Evolutionary conservation across 2,888 invertebrate genomes (phyloP), one percentile per base, ranked within the genome.

Genomic region (Sylvicola fuscatus): DNA sequence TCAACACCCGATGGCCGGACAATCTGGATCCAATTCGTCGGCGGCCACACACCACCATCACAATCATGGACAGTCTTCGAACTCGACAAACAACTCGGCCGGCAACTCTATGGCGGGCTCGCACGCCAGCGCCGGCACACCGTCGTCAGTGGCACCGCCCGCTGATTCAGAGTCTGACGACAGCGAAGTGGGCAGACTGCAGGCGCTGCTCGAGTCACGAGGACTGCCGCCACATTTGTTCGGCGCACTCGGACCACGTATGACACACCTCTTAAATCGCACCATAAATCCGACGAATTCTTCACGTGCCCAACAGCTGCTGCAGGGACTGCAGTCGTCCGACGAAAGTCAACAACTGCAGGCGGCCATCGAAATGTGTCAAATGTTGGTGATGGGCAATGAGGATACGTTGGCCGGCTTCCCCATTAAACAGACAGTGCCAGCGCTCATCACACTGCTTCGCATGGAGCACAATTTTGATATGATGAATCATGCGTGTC

Each of bases 391-490:
- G 27, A 97, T 97, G 95, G 95, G 95, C 45, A 97, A 97, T 56
- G 97, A 97, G 61, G 97, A 97, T 56, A 93, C 93, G 1, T 67
- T 97, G 36, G 86, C 92, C 29, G 93, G 93, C n/a, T 95, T 98
- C 58, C 97, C 97, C 0, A 89, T 95, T 27, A 86, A 97, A 49
- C 92, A 93, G 60, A 93, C 93, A 12, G 93, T 97, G 33, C 93
- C 95, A 1, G 90, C 92, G 5, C 71, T 98, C 27, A 86, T 93
- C 42, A 79, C 74, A 48, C 62, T 98, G 38, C 70, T 98, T 14
- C 81, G 87, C 35, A 90, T 93, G 69, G 97, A 97, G 53, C 92
- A 97, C 56, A 98, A 98, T 64, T 97, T 97, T 63, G 97, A 97
- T 60, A 92, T 98, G 70, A 97, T 97, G 97, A 92, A 95, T 55